Conservation (phyloP, 2,113 vertebrate genomes). For the Centropus unirufus region DNA sequence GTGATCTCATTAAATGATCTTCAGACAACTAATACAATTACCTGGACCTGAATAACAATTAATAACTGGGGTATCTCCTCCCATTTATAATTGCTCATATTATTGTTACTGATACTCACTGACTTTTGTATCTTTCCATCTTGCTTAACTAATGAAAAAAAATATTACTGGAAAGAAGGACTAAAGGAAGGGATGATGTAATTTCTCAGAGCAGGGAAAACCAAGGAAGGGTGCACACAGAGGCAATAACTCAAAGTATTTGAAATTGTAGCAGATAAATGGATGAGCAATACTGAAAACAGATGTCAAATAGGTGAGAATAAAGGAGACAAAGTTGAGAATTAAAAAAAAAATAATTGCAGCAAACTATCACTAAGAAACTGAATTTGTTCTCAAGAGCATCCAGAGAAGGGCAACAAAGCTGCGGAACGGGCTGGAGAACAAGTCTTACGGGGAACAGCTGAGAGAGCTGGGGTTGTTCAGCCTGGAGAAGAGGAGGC, state of each 20-base stretch:
- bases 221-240: not conserved
- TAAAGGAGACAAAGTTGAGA: not conserved
- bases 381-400: no score
- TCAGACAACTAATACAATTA: slow-evolving; percentile 5
- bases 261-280: not conserved
- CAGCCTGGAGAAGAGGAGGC: no score
- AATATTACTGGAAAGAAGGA: not conserved
- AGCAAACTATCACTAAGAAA: not conserved
- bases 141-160: not conserved
- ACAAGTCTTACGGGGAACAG: no score
- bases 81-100: not conserved
- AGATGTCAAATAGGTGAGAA: not conserved
- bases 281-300: not conserved
- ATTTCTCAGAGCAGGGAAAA: not conserved
- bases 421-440: no score
- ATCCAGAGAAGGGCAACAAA: no score
- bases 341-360: not conserved
- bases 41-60: not conserved
- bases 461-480: no score
- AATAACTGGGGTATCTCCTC: not conserved
- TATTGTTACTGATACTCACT: not conserved
- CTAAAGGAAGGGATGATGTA: not conserved
- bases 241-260: not conserved
- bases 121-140: not conserved
- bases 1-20: not conserved